Percentiles rank a stretch among this genome's conserved stretches.
These are phyloP conservation scores for Atlantisia rogersi DNA, from an alignment of 2,113 vertebrate genomes.

Conservation along the genomic window DNA sequence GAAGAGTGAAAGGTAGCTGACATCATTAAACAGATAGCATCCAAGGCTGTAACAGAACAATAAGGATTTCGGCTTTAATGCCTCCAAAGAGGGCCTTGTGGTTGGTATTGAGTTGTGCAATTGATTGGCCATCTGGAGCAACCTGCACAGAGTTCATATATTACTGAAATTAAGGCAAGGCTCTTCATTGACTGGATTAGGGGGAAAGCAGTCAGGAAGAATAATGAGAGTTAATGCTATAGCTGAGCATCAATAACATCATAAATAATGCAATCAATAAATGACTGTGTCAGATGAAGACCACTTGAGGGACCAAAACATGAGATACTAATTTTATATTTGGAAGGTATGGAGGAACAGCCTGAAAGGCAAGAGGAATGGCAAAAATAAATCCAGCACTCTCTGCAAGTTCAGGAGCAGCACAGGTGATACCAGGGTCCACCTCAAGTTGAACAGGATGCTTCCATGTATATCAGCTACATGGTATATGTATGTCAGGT, in stretches of 20 bases:
- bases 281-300: not conserved
- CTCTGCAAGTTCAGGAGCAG: not conserved
- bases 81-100: not conserved
- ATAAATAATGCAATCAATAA: slow-evolving; percentile 22
- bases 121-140: slow-evolving; percentile 11
- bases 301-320: not conserved
- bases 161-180: not conserved
- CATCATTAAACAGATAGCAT: not conserved
- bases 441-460: not conserved
- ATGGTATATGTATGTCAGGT: not conserved
- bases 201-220: not conserved
- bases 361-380: not conserved
- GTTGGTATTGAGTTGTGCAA: not conserved
- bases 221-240: not conserved
- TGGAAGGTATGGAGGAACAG: not conserved
- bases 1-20: not conserved
- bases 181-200: not conserved
- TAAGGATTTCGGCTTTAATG: not conserved
- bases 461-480: not conserved
- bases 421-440: not conserved
- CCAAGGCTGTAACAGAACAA: not conserved
- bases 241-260: not conserved
- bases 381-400: not conserved
- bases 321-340: not conserved
- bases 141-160: not conserved